Evolutionary conservation across 1,140 invertebrate genomes (phyloP).

Genomic region (Hyles vespertilio): DNA sequence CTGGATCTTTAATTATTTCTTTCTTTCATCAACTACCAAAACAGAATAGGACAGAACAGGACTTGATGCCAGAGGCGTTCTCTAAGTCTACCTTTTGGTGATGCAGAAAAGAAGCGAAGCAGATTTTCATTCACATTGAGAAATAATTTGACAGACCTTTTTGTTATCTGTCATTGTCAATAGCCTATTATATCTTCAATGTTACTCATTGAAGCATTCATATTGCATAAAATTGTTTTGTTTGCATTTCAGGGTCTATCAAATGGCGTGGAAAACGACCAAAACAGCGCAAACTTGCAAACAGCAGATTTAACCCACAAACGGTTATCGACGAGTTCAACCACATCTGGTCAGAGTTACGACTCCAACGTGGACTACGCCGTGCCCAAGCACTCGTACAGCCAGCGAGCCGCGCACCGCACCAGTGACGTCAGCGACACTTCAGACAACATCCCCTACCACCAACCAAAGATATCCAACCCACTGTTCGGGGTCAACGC

Average conservation of each 20-base stretch:
- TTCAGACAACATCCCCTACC: slow-evolving; percentile 38
- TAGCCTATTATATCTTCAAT: too few relatives aligned
- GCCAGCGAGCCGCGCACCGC: slow-evolving; percentile 33
- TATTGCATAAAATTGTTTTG: too few relatives aligned
- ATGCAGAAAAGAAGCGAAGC: too few relatives aligned
- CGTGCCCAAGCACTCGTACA: slow-evolving; percentile 58
- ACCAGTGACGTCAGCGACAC: slow-evolving; percentile 38
- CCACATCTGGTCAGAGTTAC: slow-evolving; percentile 63
- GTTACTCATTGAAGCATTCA: too few relatives aligned
- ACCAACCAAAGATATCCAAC: slow-evolving; percentile 59
- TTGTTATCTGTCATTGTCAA: too few relatives aligned
- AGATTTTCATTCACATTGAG: too few relatives aligned
- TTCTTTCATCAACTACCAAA: too few relatives aligned
- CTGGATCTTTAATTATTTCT: too few relatives aligned
- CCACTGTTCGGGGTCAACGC: slow-evolving; percentile 72
- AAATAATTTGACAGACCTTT: too few relatives aligned
- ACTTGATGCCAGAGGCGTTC: too few relatives aligned
- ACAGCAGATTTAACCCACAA: slow-evolving; percentile 66
- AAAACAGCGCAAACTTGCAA: slow-evolving; percentile 65
- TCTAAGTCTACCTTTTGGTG: too few relatives aligned
- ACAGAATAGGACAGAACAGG: too few relatives aligned
- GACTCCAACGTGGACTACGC: slow-evolving; percentile 65
- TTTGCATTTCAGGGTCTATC: slow-evolving; percentile 40
- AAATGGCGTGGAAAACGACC: slow-evolving; percentile 75
- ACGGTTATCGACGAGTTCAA: slow-evolving; percentile 61